phyloP scores from a whole-genome alignment of 2,113 vertebrate species.

The Pleuronectes platessa region DNA sequence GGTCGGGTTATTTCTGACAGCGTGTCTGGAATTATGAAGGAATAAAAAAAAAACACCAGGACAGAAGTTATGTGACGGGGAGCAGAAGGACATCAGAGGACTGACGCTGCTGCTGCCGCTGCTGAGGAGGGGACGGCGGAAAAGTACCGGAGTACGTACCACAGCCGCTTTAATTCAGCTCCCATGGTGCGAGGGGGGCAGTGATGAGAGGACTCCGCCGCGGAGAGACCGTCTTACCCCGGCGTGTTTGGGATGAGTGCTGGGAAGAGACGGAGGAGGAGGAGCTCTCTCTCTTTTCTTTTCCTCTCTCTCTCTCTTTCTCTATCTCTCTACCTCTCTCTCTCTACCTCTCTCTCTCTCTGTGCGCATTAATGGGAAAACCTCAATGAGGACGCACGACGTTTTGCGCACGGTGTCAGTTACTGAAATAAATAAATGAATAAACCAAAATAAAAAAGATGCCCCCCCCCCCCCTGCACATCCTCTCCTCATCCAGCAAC shows the following conservation, averaged over 20 bases:
- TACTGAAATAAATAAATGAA: not conserved
- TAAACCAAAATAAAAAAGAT: too few relatives aligned
- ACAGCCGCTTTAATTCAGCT: conserved; percentile 55
- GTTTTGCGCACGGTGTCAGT: not conserved
- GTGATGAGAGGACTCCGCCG: conserved; percentile 54
- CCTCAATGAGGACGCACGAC: not conserved
- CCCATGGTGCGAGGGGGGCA: conserved; percentile 56
- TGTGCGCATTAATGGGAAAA: not conserved
- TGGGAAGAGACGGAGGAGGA: conserved; percentile 50
- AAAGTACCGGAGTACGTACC: conserved; percentile 54
- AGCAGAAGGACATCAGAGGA: conserved; percentile 17
- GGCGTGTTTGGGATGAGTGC: conserved; percentile 62
- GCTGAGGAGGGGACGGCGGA: conserved; percentile 15
- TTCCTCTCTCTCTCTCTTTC: conserved; percentile 37
- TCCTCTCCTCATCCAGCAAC: not conserved
- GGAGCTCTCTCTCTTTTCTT: conserved; percentile 52
- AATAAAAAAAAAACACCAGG: conserved; percentile 8
- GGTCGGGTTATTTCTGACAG: conserved; percentile 38
- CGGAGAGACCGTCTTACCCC: conserved; percentile 53
- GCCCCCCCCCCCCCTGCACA: too few relatives aligned
- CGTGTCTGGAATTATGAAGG: conserved; percentile 19
- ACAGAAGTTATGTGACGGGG: conserved; percentile 49
- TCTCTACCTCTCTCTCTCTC: conserved; percentile 40
- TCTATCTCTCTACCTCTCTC: conserved; percentile 47
- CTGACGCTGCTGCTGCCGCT: conserved; percentile 1